Evolutionary conservation across 2,797 vertebrate genomes (phyloP).

Genomic region (Cyclura pinguis): DNA sequence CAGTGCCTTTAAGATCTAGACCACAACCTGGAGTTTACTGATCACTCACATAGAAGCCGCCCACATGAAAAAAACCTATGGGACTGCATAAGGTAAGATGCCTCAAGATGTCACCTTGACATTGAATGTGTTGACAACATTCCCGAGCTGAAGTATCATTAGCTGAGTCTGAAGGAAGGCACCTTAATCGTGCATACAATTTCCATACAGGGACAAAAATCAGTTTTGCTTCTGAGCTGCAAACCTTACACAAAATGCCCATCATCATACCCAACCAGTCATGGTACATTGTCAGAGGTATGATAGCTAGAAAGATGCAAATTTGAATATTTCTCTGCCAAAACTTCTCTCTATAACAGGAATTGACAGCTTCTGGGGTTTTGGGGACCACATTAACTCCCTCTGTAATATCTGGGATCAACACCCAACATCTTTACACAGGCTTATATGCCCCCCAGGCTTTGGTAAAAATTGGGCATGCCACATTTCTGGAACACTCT

Average conservation of each 20-base stretch:
- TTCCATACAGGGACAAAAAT: neutral
- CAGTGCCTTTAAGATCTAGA: too few species aligned
- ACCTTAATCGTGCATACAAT: neutral
- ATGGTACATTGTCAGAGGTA: neutral
- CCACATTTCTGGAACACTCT: too few species aligned
- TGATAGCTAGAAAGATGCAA: neutral
- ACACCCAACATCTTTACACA: too few species aligned
- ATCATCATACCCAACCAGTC: neutral
- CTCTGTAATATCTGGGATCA: too few species aligned
- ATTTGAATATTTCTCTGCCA: neutral
- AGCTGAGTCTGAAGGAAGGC: neutral
- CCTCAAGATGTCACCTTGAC: too few species aligned
- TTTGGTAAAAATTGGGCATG: too few species aligned
- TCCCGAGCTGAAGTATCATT: neutral
- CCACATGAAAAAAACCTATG: too few species aligned
- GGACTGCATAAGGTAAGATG: neutral
- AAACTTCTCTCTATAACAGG: neutral
- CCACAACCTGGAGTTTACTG: too few species aligned
- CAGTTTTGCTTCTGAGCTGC: neutral
- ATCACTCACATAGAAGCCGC: too few species aligned
- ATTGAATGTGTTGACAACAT: neutral
- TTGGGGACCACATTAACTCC: too few species aligned
- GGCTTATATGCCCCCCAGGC: too few species aligned
- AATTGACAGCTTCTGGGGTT: too few species aligned
- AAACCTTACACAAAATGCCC: neutral